Evolutionary conservation across 2,113 vertebrate species (phyloP).

Genomic region (Furnarius figulus): DNA sequence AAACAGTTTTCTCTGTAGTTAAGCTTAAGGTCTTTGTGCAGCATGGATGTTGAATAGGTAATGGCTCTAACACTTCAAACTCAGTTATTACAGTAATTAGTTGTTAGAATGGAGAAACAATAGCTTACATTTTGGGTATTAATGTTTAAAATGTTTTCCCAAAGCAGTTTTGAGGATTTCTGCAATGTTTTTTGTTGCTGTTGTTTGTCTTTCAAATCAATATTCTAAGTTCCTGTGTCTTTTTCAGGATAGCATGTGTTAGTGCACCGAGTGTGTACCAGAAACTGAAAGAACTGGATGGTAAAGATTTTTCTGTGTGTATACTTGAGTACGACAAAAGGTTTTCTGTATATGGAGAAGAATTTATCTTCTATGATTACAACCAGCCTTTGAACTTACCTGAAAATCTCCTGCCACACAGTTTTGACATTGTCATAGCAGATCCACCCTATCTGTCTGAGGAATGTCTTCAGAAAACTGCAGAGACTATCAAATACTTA

Average conservation of each 20-base stretch:
- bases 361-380: conserved; percentile 95
- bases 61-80: not conserved
- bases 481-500: conserved; percentile 85
- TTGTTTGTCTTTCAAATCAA: not conserved
- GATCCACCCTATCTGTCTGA: conserved; percentile 94
- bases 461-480: conserved; percentile 90
- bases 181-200: not conserved
- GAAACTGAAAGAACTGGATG: conserved; percentile 82
- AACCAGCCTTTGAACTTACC: conserved; percentile 84
- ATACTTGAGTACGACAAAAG: conserved; percentile 91
- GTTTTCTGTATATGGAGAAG: conserved; percentile 87
- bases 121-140: not conserved
- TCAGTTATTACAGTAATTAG: not conserved
- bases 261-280: conserved; percentile 93
- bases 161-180: not conserved
- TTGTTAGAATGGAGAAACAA: not conserved
- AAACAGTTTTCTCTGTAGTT: not conserved
- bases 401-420: conserved; percentile 68
- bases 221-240: not conserved
- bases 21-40: not conserved
- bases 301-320: conserved; percentile 59
- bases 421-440: conserved; percentile 90
- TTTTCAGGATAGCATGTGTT: conserved; percentile 88
- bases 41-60: not conserved
- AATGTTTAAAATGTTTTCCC: not conserved